Percentiles rank a stretch among this genome's conserved stretches.
phyloP scores from a whole-genome alignment of 92 coral and sea anemone genomes.

The Diadumene lineata region DNA sequence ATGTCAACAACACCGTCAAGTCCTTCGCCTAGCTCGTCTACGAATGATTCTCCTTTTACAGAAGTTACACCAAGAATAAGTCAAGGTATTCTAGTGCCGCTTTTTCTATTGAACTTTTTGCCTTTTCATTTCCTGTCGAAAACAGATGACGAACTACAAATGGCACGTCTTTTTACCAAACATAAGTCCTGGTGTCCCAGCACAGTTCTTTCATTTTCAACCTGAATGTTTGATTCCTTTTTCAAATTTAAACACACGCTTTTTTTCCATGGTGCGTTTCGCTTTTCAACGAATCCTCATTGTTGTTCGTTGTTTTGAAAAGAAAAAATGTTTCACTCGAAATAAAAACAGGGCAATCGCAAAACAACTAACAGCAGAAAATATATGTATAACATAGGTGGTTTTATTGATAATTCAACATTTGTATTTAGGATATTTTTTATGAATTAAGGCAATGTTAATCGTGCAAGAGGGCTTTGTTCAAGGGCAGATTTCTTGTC shows the following conservation, averaged over 20 bases:
- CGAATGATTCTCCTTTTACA: constrained; percentile 79
- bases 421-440: not conserved
- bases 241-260: not conserved
- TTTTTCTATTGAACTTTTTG: not conserved
- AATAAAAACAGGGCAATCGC: not conserved
- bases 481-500: constrained; percentile 3
- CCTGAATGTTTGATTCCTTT: not conserved
- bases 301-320: constrained; percentile 1
- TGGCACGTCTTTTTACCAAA: not conserved
- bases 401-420: not conserved
- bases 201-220: not conserved
- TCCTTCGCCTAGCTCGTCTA: constrained; percentile 63
- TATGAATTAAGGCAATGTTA: not conserved
- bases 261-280: not conserved
- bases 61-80: constrained; percentile 90
- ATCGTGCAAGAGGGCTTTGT: not conserved
- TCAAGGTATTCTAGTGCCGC: constrained; percentile 59
- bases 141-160: not conserved
- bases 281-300: not conserved
- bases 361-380: not conserved
- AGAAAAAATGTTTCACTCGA: not conserved
- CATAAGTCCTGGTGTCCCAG: not conserved
- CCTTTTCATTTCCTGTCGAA: not conserved
- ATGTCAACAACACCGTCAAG: constrained; percentile 59
- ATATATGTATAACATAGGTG: not conserved